Percentiles rank a stretch among this genome's conserved stretches.
These are phyloP conservation scores for Ramphastos sulfuratus DNA, from an alignment of 2,113 vertebrate species.

Conservation along the genomic window DNA sequence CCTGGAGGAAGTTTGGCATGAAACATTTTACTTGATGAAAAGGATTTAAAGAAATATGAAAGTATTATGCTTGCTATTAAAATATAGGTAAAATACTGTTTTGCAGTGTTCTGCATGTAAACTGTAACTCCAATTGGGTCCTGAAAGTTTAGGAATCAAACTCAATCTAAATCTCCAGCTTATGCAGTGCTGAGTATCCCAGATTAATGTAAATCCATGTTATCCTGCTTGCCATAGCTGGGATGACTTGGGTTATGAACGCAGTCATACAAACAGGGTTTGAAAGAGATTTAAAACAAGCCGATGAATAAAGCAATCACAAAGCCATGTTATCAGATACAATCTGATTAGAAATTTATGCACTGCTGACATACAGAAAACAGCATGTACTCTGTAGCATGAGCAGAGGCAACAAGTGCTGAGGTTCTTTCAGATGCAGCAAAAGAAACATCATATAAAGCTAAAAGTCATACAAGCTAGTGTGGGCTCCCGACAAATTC, in stretches of 20 bases:
- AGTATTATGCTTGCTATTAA: slow-evolving; percentile 53
- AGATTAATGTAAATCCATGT: slow-evolving; percentile 69
- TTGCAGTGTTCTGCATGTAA: slow-evolving; percentile 37
- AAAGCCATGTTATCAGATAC: slow-evolving; percentile 37
- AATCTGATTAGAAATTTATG: slow-evolving; percentile 47
- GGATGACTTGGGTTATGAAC: slow-evolving; percentile 59
- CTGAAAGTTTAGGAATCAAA: slow-evolving; percentile 45
- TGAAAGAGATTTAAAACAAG: slow-evolving; percentile 60
- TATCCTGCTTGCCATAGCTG: slow-evolving; percentile 52
- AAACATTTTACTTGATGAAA: slow-evolving; percentile 67
- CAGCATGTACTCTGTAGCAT: background rate
- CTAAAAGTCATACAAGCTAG: background rate
- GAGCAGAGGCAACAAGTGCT: background rate
- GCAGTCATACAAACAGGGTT: slow-evolving; percentile 32
- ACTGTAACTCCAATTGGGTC: slow-evolving; percentile 30
- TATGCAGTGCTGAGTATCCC: slow-evolving; percentile 60
- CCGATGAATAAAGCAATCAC: slow-evolving; percentile 65
- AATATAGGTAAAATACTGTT: slow-evolving; percentile 47
- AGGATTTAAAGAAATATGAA: slow-evolving; percentile 64
- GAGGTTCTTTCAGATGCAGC: background rate
- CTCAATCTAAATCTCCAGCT: slow-evolving; percentile 64
- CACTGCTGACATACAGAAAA: slow-evolving; percentile 23
- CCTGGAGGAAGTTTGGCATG: slow-evolving; percentile 52
- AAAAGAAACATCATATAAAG: background rate
- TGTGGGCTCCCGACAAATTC: background rate